phyloP scores from a whole-genome alignment of 2,113 vertebrate genomes.

The Pseudopodoces humilis region DNA sequence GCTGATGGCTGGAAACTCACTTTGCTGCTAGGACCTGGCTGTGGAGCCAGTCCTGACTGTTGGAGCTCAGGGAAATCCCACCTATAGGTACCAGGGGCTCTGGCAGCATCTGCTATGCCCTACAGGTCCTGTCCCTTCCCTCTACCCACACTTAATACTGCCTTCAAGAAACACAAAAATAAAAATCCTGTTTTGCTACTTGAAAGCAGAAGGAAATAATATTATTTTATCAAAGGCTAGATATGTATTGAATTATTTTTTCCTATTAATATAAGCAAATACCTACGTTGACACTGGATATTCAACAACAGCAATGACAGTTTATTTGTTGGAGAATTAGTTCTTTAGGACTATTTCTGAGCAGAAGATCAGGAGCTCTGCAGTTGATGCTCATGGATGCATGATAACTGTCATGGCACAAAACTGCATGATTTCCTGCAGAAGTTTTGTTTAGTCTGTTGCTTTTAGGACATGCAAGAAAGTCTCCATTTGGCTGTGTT shows the following conservation, averaged over 20 bases:
- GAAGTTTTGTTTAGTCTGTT: background rate
- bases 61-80: background rate
- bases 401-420: background rate
- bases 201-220: background rate
- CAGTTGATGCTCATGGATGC: background rate
- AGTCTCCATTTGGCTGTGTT: background rate
- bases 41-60: background rate
- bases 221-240: background rate
- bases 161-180: background rate
- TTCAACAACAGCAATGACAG: background rate
- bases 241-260: background rate
- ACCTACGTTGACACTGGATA: fast-evolving
- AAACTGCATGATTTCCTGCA: background rate
- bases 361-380: background rate
- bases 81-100: fast-evolving
- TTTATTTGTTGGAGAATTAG: background rate
- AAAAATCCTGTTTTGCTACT: background rate
- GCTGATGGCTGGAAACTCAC: background rate
- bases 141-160: background rate
- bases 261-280: background rate
- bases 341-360: background rate
- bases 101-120: background rate
- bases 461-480: background rate
- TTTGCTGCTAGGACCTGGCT: background rate
- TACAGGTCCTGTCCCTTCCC: background rate